Conservation (phyloP, 2,113 vertebrate species). For the Donacobius atricapilla region DNA sequence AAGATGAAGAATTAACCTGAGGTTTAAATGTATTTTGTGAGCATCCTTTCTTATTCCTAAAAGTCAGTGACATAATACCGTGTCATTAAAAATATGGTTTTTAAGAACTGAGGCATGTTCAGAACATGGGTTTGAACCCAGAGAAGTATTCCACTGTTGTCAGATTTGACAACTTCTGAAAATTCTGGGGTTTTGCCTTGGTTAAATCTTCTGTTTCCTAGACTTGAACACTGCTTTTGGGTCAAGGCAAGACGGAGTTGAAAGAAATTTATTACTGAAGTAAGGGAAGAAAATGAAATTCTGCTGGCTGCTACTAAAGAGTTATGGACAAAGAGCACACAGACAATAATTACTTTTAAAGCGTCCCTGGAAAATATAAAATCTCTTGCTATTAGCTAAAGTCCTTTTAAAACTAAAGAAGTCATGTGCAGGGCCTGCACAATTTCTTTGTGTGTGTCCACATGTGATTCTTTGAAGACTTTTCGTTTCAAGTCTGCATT, state of each 20-base stretch:
- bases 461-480: background rate
- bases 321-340: constrained; percentile 26
- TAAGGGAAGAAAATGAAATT: constrained; percentile 49
- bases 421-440: background rate
- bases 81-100: too few species aligned
- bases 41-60: background rate
- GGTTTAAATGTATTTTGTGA: background rate
- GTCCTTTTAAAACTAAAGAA: background rate
- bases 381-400: constrained; percentile 19
- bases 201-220: background rate
- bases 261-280: constrained; percentile 53
- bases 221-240: background rate
- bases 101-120: background rate
- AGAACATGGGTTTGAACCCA: background rate
- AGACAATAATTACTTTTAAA: constrained; percentile 54
- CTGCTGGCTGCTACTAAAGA: constrained; percentile 3
- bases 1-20: background rate
- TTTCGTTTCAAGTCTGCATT: background rate
- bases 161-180: background rate
- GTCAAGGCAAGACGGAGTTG: background rate
- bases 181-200: background rate
- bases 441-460: background rate
- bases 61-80: background rate
- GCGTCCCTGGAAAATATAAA: constrained; percentile 43
- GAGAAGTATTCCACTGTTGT: background rate